Base-by-base conservation (phyloP, 2,797 vertebrate species). In the Gymnodraco acuticeps region DNA sequence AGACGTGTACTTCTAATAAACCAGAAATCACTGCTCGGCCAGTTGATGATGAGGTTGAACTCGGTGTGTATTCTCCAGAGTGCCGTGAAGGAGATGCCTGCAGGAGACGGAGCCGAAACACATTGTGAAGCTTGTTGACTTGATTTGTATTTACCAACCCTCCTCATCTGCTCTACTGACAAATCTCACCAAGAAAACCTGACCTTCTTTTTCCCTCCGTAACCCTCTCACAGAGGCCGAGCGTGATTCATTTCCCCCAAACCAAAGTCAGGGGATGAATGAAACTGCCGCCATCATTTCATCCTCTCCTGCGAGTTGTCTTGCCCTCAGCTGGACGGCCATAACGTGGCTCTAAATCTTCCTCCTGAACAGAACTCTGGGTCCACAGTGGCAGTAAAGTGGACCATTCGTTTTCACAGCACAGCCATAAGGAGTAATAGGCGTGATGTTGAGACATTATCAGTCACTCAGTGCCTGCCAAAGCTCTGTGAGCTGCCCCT, bases 261-360 rank as follows among this genome's bases (percentile, higher is more conserved):
- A 90, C 80, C 48, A 64, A 87, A 79, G 74, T 51, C 23, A 38
- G 76, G 79, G 73, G 87, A 66, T 73, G 81, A 82, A 74, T 82
- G 76, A 80, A 89, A 81, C 77, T 12, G 81, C 82, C 70, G 66
- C 75, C 90, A 86, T 64, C 88, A 92, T 92, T 87, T 84, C 81
- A 55, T 77, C 79, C 90, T 85, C 89, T 89, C 83, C 65, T 75
- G 91, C 78, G 91, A 86, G 79, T 82, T 67, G 81, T 82, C 86
- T 77, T 63, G 71, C 82, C 87, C 75, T 75, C 77, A 33, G 15
- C 84, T 42, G 75, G 80, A 84, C 75, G 27, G 65, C 80, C 83
- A 70, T 87, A 87, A 82, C 58, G 53, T 80, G 63, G 31, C 82
- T 69, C 87, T 91, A 94, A 92, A 93, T 93, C 88, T 92, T 90